Evolutionary conservation across 2,888 invertebrate genomes (phyloP).

Genomic region (Macrosiphum euphorbiae): DNA sequence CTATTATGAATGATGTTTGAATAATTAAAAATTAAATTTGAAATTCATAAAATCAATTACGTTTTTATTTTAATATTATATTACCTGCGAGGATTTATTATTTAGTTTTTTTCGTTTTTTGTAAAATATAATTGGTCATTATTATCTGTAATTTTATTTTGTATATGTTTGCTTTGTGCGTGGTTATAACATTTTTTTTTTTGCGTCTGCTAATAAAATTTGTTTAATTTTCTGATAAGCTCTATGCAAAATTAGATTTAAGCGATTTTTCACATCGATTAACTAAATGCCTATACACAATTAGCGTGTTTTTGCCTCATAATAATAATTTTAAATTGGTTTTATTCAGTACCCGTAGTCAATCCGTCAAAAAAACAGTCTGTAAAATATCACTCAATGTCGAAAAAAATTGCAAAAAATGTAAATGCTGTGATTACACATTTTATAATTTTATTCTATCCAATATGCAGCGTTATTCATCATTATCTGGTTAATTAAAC

Average conservation of each 20-base stretch:
- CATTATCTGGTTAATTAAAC: background rate
- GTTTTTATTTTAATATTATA: background rate
- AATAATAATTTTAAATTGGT: background rate
- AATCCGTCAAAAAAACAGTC: background rate
- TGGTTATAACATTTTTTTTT: background rate
- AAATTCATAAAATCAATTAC: background rate
- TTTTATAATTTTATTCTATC: background rate
- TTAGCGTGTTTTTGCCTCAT: background rate
- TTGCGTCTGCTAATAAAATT: background rate
- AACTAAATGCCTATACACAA: constrained; percentile 19
- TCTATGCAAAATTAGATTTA: constrained; percentile 12
- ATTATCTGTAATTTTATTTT: background rate
- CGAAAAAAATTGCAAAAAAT: background rate
- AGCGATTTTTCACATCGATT: constrained; percentile 29
- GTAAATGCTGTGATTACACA: background rate
- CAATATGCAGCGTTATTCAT: background rate
- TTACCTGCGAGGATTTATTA: background rate
- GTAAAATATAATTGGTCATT: background rate
- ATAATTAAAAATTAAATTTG: background rate
- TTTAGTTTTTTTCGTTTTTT: background rate
- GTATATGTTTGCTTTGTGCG: background rate
- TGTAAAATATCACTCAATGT: background rate
- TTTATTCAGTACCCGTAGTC: background rate
- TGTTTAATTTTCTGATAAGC: background rate
- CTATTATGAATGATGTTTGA: background rate